Percentiles rank a stretch among this genome's conserved stretches.
Evolutionary conservation across 2,113 vertebrate genomes (phyloP).

Genomic region (Lophius piscatorius): DNA sequence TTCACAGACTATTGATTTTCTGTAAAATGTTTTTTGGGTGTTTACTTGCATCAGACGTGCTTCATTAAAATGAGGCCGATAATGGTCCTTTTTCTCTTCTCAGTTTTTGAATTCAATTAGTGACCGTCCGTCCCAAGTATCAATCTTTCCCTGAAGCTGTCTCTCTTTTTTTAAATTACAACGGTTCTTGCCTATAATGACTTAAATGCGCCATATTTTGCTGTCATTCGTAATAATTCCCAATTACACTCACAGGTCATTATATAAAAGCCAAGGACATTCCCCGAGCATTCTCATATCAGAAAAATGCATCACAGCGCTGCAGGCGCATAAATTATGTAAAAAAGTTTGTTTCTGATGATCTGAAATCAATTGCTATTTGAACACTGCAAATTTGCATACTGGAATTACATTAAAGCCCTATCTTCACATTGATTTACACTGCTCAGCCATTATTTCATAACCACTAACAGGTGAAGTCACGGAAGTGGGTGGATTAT

Average conservation of each 20-base stretch:
- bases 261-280: constrained; percentile 29
- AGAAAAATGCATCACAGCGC: constrained; percentile 14
- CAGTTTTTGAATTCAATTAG: constrained; percentile 54
- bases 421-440: no score
- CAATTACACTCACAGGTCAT: constrained; percentile 55
- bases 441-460: no score
- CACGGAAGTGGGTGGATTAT: no score
- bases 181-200: constrained; percentile 41
- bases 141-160: constrained; percentile 10
- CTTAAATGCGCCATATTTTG: constrained; percentile 23
- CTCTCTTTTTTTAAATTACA: constrained; percentile 28
- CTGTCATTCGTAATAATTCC: constrained; percentile 50
- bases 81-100: constrained; percentile 17
- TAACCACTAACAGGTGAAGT: no score
- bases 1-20: not conserved
- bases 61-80: constrained; percentile 29
- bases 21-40: not conserved
- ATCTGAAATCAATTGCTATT: no score
- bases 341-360: constrained; percentile 5
- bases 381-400: no score
- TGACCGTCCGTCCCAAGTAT: constrained; percentile 7
- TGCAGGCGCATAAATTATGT: constrained; percentile 13
- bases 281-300: constrained; percentile 23
- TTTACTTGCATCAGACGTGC: not conserved
- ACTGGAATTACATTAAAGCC: no score